A percentile compares a stretch with the other conserved stretches of the same genome.
Conservation (phyloP, 2,888 invertebrate genomes). For the Acanthosepion esculentum region DNA sequence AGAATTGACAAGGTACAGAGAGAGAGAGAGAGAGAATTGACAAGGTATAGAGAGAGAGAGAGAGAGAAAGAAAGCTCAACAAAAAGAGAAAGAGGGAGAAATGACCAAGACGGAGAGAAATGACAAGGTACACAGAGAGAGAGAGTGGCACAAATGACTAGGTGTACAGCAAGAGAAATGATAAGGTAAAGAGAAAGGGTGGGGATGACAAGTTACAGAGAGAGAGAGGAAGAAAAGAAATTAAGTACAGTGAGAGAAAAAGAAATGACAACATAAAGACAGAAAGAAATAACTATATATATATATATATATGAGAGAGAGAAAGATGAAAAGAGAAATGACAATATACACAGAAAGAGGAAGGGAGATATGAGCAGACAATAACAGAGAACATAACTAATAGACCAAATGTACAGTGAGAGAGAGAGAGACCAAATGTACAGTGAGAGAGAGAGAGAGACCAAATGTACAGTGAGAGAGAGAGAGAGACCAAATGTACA, state of each 20-base stretch:
- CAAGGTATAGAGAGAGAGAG: neutral
- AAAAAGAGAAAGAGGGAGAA: constrained; percentile 45
- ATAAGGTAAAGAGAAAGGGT: neutral
- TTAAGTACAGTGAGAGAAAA: neutral
- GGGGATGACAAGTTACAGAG: neutral
- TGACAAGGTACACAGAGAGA: constrained; percentile 25
- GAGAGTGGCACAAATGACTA: neutral
- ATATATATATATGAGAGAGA: too few relatives aligned
- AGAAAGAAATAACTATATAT: neutral
- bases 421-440: too few relatives aligned
- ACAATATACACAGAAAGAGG: too few relatives aligned
- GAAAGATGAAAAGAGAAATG: too few relatives aligned
- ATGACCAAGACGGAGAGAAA: neutral
- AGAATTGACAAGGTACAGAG: neutral
- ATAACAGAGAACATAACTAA: too few relatives aligned
- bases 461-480: too few relatives aligned
- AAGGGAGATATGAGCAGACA: too few relatives aligned
- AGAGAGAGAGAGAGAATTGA: neutral
- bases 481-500: too few relatives aligned
- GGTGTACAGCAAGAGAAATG: neutral
- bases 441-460: too few relatives aligned
- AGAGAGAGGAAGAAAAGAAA: constrained; percentile 42
- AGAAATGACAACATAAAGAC: neutral
- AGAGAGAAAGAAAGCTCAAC: too few relatives aligned
- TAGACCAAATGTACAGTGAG: neutral